phyloP scores from a whole-genome alignment of 2,113 vertebrate species.

The Strix aluco region DNA sequence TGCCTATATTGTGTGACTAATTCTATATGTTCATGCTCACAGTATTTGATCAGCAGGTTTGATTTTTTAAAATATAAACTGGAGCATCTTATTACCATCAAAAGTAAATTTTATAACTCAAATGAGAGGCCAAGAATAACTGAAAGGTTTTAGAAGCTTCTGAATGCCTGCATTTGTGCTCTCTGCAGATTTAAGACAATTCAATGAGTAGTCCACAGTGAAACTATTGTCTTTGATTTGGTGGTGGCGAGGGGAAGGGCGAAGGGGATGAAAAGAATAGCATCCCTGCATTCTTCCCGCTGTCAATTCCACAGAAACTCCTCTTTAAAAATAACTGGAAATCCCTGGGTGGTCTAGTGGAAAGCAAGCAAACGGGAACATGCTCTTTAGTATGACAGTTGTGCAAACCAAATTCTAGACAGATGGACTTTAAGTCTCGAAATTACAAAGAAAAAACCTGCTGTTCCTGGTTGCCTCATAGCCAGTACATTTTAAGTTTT shows the following conservation, averaged over 20 bases:
- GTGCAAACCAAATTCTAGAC: slow-evolving; percentile 66
- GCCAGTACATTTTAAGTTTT: slow-evolving; percentile 31
- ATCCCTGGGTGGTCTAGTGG: slow-evolving; percentile 78
- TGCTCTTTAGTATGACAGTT: background rate
- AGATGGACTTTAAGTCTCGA: slow-evolving; percentile 79
- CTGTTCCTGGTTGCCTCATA: slow-evolving; percentile 6
- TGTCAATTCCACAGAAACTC: background rate
- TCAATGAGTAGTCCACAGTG: background rate
- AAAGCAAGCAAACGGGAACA: slow-evolving; percentile 47
- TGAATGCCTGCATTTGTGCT: background rate
- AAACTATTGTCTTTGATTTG: background rate
- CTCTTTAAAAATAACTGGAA: slow-evolving; percentile 50
- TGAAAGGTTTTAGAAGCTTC: background rate
- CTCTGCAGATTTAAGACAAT: background rate
- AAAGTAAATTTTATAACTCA: background rate
- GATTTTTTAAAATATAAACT: background rate
- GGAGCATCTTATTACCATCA: background rate
- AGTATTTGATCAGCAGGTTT: background rate
- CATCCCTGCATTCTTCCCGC: background rate
- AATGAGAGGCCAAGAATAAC: background rate
- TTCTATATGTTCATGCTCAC: background rate
- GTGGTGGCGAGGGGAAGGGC: background rate
- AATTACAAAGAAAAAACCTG: slow-evolving; percentile 68
- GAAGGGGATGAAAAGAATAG: background rate
- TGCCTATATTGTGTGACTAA: background rate